Evolutionary conservation across 2,888 invertebrate species (phyloP), one percentile per base, ranked within the genome.

Genomic region (Lycia hirtaria): DNA sequence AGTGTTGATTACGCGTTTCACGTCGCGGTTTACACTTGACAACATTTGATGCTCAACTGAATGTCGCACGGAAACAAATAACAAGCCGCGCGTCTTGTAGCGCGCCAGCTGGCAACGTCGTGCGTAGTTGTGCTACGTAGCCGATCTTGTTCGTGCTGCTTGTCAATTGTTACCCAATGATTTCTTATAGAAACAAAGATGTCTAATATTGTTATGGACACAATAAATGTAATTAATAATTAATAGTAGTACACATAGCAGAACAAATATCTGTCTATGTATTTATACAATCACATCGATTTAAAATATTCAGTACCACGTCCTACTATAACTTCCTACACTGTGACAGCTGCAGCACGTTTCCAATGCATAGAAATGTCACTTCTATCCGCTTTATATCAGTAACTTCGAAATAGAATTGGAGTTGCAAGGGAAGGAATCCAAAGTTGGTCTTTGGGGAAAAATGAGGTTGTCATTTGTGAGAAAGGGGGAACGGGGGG

Each of bases 361-460:
- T 56, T 45, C 40, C 54, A 50, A 62, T 64, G 64, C 62, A 64
- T 60, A 54, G 64, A 56, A 30, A 60, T 60, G 63, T 63, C 67
- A 51, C 49, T 58, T 44, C 54, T 60, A 60, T 62, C 49, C 55
- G 40, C 41, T 63, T 52, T 59, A 61, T 40, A 54, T 59, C 64
- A 44, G 40, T 43, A 58, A 65, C 54, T 63, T 67, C 62, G 62
- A 64, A 65, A 67, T 65, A 57, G 56, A 62, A 63, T 67, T 54
- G 56, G 43, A 63, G 32, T 52, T 44, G 22, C 35, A 33, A 49
- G 40, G 49, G 50, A 60, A 41, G 45, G 48, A 44, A 44, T 53
- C 45, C 37, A 53, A 57, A 58, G 48, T 53, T 58, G 17, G 48
- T 30, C 48, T 48, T 28, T 22, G 37, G 30, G 47, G 45, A 51